Base-by-base conservation (phyloP, 2,113 vertebrate genomes). In the Lampris megalopsis region DNA sequence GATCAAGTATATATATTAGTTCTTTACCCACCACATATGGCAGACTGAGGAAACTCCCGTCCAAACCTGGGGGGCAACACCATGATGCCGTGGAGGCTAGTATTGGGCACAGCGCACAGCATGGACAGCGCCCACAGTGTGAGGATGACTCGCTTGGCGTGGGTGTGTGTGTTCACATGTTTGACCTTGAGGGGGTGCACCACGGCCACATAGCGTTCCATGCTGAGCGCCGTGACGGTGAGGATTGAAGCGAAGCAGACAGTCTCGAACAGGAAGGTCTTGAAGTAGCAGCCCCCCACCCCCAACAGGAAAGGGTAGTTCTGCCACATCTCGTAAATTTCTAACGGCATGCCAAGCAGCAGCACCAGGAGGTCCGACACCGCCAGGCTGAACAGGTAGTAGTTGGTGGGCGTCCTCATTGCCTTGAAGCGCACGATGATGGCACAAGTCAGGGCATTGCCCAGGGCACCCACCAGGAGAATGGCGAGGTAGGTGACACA, bases 181-280 rank as follows among this genome's bases (percentile, higher is more conserved):
- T 85, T 93, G 83, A 93, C 91, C 9, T 92, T 92, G 3, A 94
- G 88, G 1, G 93, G 94, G 66, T 94, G 87, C 62, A 94, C 83
- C 66, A 94, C 92, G 0, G 93, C 94, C 6, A 94, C n/a, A 24
- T 94, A 94, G 47, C 93, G 90, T 11, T 94, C 94, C 24, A 89
- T 86, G 3, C 94, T 94, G 49, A 94, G 88, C 0, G 92, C 93
- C 0, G 91, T 94, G 7, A 94, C 91, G 1, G 92, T 94, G 42
- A 94, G 92, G 54, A 94, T 87, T 0, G 94, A 94, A 37, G 94
- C 94, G 3, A 94, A 94, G 68, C 93, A 94, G 54, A 94, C 93
- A 0, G 86, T 93, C 70, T 94, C 93, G 35, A 94, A 93, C 67
- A 94, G 90, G 67, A 93, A 94, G 40, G 83, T 94, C 75, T 92